Base-by-base conservation (phyloP, 1,140 invertebrate genomes). In the Antheraea mylitta region DNA sequence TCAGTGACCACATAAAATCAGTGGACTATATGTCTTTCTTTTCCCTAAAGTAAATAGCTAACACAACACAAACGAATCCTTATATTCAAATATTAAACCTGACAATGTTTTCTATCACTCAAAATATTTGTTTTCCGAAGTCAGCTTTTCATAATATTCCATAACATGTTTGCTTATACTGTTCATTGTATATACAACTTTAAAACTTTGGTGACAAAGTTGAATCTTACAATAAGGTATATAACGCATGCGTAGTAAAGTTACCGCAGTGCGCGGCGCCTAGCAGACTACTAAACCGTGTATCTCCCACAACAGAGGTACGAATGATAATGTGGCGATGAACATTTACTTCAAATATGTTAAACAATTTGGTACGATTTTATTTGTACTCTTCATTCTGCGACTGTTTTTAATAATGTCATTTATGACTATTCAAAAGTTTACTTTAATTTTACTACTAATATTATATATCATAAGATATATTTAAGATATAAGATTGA, bases 261-360 rank as follows among this genome's bases (percentile, higher is more conserved):
- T 70, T 83, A 83, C 79, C 81, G 81, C 79, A 83, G 81, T 83
- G 81, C 81, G 81, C 81, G 81, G 81, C 81, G 81, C 81, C 81
- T 72, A 66, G 65, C 63, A 76, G 81, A 77, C 78, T 65, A 58
- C 72, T 78, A 76, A 79, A 16, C 79, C 81, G 79, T 75, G 74
- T 70, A 70, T 73, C 67, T 67, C 71, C 76, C 81, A 82, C 45
- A 53, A 53, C 5, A 53, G 16, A 53, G 16, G 11, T 16, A 53
- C 45, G 13, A 53, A 53, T 53, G 45, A 53, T 53, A 53, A n/a
- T 53, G 22, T 30, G 22, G 22, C 22, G 22, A 30, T 30, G 22
- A 30, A 30, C 4, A 30, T 30, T 30, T 30, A 30, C 22, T 30
- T 30, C 22, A 30, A 30, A 42, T 42, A 42, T 42, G 11, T 42